Evolutionary conservation across 2,888 invertebrate genomes (phyloP).

Genomic region (Sthenelais limicola): DNA sequence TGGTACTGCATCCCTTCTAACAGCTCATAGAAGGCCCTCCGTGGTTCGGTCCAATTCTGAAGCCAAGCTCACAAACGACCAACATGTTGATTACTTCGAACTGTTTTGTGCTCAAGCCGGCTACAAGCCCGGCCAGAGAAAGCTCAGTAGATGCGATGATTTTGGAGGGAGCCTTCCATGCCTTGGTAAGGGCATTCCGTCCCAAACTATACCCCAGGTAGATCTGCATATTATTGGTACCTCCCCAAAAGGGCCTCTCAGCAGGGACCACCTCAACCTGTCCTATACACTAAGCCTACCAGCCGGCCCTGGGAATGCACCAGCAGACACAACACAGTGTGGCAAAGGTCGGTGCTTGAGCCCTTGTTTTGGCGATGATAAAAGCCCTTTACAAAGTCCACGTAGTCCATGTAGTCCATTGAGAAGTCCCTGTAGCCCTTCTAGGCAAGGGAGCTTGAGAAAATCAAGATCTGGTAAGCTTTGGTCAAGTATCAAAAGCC

Average conservation of each 20-base stretch:
- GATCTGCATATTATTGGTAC: not conserved
- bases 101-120: conserved; percentile 46
- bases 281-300: conserved; percentile 26
- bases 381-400: not conserved
- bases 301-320: conserved; percentile 2
- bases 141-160: conserved; percentile 32
- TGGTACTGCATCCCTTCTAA: not conserved
- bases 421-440: not conserved
- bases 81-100: conserved; percentile 33
- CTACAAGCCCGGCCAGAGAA: conserved; percentile 4
- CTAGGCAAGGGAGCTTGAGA: not conserved
- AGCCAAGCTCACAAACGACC: not conserved
- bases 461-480: conserved; percentile 21
- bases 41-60: conserved; percentile 26
- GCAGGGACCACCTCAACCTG: conserved; percentile 15
- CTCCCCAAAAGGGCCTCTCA: conserved; percentile 6
- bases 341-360: not conserved
- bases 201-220: conserved; percentile 4
- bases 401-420: not conserved
- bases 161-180: conserved; percentile 45
- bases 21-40: not conserved
- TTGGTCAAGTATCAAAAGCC: conserved; percentile 43
- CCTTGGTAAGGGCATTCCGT: not conserved
- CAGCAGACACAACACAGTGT: too few relatives aligned
- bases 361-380: conserved; percentile 3